Conservation (phyloP, 2,888 invertebrate genomes). For the Trissolcus japonicus region DNA sequence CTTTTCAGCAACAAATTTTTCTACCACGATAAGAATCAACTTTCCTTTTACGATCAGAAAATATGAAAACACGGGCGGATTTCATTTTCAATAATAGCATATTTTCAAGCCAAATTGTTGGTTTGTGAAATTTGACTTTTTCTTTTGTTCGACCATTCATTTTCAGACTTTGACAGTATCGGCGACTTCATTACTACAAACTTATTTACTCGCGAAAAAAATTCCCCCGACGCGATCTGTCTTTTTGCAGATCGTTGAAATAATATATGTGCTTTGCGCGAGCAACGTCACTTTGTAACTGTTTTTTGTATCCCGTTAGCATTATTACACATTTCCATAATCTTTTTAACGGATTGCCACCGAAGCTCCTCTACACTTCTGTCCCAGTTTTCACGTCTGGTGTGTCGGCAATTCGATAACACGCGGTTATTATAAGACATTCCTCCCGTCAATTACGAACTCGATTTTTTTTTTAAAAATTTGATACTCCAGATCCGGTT, state of each 20-base stretch:
- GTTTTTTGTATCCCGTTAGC: constrained; percentile 60
- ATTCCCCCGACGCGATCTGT: neutral
- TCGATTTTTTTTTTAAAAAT: neutral
- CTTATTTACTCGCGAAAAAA: neutral
- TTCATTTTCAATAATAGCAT: too few relatives aligned
- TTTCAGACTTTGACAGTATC: too few relatives aligned
- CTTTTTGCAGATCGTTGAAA: constrained; percentile 9
- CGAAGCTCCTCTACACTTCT: constrained; percentile 51
- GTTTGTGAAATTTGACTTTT: neutral
- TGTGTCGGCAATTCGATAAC: constrained; percentile 53
- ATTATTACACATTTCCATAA: constrained; percentile 63
- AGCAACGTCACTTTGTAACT: constrained; percentile 29
- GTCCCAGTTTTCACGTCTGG: constrained; percentile 60
- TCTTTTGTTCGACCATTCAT: neutral
- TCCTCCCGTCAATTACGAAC: constrained; percentile 28
- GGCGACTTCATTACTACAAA: neutral
- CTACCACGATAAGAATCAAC: too few relatives aligned
- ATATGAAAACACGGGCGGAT: too few relatives aligned
- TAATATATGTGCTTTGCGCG: constrained; percentile 22
- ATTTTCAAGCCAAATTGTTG: neutral
- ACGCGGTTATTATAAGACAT: constrained; percentile 31
- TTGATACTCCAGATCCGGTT: too few relatives aligned
- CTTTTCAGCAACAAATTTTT: too few relatives aligned
- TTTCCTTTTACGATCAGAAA: too few relatives aligned
- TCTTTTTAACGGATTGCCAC: constrained; percentile 63